phyloP scores from a whole-genome alignment of 2,113 vertebrate species.

The Campylomormyrus numenius region DNA sequence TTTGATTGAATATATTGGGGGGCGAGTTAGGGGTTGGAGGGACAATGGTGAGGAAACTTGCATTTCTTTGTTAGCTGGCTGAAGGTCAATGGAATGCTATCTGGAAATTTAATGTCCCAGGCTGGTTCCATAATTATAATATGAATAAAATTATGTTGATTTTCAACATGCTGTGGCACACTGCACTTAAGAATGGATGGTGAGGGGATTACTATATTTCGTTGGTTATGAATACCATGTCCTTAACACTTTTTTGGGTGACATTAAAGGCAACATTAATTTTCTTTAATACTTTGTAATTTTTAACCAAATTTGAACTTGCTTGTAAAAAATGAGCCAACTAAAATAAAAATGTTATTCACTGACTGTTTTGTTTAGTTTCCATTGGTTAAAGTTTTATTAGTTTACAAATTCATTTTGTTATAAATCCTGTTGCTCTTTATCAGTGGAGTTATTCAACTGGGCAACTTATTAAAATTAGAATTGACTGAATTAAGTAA shows the following conservation, averaged over 20 bases:
- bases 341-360: neutral
- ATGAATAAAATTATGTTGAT: neutral
- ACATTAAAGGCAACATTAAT: neutral
- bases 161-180: neutral
- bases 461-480: neutral
- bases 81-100: neutral
- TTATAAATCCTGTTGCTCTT: neutral
- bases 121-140: neutral
- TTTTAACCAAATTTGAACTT: neutral
- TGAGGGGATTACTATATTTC: neutral
- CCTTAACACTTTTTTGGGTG: neutral
- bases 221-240: neutral
- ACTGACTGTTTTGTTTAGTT: neutral
- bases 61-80: neutral
- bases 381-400: neutral
- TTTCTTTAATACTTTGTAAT: neutral
- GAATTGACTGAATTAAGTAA: neutral
- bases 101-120: neutral
- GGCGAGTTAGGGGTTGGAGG: too few species aligned
- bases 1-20: neutral
- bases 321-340: neutral
- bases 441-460: neutral
- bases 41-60: neutral
- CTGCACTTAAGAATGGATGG: neutral
- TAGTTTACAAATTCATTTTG: neutral